Evolutionary conservation across 2,113 vertebrate genomes (phyloP), one percentile per base, ranked within the genome.

Genomic region (Parotia lawesii): DNA sequence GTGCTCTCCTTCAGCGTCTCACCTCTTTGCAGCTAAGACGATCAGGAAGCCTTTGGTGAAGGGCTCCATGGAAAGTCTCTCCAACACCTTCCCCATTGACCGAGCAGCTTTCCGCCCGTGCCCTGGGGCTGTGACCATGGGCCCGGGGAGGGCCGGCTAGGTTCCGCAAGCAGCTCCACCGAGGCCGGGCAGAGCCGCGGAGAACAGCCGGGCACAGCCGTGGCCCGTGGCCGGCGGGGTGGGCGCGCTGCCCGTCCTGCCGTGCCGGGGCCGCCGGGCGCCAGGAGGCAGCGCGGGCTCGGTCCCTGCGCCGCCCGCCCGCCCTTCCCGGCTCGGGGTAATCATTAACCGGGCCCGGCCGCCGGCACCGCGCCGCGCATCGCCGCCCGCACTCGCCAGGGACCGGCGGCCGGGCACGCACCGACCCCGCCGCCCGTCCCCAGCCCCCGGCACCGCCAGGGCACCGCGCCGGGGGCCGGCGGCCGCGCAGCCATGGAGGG

Each of bases 61-160:
- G 38, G 27, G 11, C 53, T 56, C 44, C 35, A 5, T 0, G 28
- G 17, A 24, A 72, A 65, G 20, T 3, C 54, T 50, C 40, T 25
- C 15, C 6, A 24, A 47, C 2, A 1, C 6, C 47, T 8, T 15
- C 7, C 5, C 14, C 9, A 2, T 0, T 10, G 35, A 15, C 27
- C 44, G 9, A 44, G 37, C 48, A 58, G 5, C 61, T n/a, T 23
- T 45, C 35, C 1, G 1, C 60, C 60, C 15, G 47, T 10, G 25
- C 25, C 38, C 24, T 0, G 31, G 9, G 33, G 31, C 42, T 33
- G 27, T 3, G 11, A 14, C 11, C 3, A 2, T 2, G 64, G n/a
- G 22, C 13, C 19, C 5, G 27, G 40, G 4, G 3, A 24, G 8
- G 7, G 3, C 20, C 42, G 9, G 10, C 35, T 23, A 71, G 1